These are phyloP conservation scores for Magallana angulata DNA, from an alignment of 1,140 invertebrate genomes.

Conservation along the genomic window DNA sequence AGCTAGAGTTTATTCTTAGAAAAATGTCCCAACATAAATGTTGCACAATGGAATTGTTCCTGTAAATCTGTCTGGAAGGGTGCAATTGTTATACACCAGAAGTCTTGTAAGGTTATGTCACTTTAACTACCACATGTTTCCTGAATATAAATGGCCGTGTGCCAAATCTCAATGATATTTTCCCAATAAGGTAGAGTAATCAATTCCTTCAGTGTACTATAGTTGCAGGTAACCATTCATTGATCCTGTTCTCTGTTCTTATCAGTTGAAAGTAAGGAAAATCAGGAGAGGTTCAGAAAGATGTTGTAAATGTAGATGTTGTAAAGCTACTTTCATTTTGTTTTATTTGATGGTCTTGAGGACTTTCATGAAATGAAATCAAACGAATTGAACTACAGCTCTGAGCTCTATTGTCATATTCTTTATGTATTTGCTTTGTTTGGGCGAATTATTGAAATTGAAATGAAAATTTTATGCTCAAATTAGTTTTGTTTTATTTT, in stretches of 20 bases:
- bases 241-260: conserved; percentile 8
- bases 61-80: neutral
- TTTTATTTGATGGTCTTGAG: neutral
- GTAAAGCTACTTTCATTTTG: conserved; percentile 20
- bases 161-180: conserved; percentile 19
- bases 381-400: neutral
- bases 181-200: conserved; percentile 33
- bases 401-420: neutral
- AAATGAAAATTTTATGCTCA: too few species aligned
- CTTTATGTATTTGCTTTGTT: neutral
- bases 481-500: too few species aligned
- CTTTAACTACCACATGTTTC: conserved; percentile 33
- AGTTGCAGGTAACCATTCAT: conserved; percentile 6
- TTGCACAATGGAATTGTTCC: neutral
- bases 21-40: neutral
- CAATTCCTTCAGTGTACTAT: neutral
- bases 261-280: conserved; percentile 7
- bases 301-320: too few species aligned
- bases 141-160: conserved; percentile 8
- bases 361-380: neutral
- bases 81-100: neutral
- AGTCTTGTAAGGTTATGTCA: conserved; percentile 33
- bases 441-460: neutral
- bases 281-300: conserved; percentile 13
- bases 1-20: neutral